Evolutionary conservation across 2,113 vertebrate species (phyloP).

Genomic region (Bambusicola thoracicus): DNA sequence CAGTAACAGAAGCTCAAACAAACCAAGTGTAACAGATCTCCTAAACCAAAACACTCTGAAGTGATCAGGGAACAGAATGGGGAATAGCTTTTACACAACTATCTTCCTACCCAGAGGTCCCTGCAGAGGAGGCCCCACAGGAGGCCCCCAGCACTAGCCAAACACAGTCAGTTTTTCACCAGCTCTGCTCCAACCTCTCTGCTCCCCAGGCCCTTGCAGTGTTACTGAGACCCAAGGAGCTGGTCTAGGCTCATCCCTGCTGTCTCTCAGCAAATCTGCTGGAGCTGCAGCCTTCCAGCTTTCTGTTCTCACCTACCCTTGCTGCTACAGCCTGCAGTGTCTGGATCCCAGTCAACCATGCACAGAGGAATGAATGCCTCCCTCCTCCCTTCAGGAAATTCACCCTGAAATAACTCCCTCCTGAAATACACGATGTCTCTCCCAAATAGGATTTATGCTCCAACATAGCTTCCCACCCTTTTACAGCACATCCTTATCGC

Average conservation of each 20-base stretch:
- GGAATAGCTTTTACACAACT: neutral
- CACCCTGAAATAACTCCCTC: neutral
- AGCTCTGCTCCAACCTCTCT: neutral
- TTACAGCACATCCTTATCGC: neutral
- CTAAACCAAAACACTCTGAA: neutral
- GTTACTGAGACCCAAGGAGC: neutral
- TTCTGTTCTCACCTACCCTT: neutral
- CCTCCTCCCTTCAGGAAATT: neutral
- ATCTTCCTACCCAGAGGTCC: neutral
- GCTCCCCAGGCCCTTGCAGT: neutral
- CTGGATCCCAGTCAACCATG: neutral
- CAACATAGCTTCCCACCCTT: neutral
- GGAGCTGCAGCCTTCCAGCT: neutral
- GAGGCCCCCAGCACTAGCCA: neutral
- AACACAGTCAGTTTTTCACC: too few species aligned
- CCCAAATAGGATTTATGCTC: neutral
- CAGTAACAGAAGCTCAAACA: neutral
- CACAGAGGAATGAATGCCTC: neutral
- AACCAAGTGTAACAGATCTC: neutral
- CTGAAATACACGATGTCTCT: neutral
- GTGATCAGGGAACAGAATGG: neutral
- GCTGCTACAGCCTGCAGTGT: neutral
- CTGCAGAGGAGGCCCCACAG: neutral
- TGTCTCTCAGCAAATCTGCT: neutral
- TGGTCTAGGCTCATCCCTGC: neutral